These are phyloP conservation scores for Drosophila setosimentum DNA, from an alignment of 2,888 invertebrate genomes.

Conservation along the genomic window DNA sequence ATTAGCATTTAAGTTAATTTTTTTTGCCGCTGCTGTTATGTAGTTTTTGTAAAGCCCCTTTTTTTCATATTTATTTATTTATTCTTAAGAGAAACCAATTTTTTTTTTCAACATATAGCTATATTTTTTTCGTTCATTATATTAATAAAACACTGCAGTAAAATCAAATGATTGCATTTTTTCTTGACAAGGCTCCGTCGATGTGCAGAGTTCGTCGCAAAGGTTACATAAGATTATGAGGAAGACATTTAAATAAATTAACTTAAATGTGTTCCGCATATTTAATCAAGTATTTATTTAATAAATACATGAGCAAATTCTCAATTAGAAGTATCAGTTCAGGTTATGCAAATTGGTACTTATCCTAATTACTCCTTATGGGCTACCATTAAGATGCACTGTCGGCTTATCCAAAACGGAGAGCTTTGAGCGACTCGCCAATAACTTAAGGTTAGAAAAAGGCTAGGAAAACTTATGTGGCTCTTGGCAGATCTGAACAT, in stretches of 20 bases:
- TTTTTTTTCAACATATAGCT: conserved; percentile 24
- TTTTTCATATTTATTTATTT: conserved; percentile 59
- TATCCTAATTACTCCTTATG: too few relatives aligned
- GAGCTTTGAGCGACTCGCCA: too few relatives aligned
- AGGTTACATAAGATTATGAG: too few relatives aligned
- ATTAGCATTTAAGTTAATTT: conserved; percentile 38
- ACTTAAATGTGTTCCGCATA: too few relatives aligned
- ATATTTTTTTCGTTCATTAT: conserved; percentile 36
- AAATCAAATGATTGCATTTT: conserved; percentile 31
- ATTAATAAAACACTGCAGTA: conserved; percentile 51
- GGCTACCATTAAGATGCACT: not conserved
- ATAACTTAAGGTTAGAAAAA: not conserved
- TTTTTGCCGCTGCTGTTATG: conserved; percentile 76
- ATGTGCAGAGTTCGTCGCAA: too few relatives aligned
- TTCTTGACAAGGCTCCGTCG: not conserved
- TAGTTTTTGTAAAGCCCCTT: conserved; percentile 68
- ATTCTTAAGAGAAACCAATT: conserved; percentile 15
- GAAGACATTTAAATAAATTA: fast-evolving
- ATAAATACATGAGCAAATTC: too few relatives aligned
- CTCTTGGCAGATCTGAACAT: not conserved
- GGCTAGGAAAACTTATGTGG: not conserved
- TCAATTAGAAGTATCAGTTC: too few relatives aligned
- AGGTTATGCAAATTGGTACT: too few relatives aligned
- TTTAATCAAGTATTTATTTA: too few relatives aligned
- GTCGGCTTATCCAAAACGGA: too few relatives aligned